Conservation (phyloP, 1,140 invertebrate species). For the Drosophila tristis region DNA sequence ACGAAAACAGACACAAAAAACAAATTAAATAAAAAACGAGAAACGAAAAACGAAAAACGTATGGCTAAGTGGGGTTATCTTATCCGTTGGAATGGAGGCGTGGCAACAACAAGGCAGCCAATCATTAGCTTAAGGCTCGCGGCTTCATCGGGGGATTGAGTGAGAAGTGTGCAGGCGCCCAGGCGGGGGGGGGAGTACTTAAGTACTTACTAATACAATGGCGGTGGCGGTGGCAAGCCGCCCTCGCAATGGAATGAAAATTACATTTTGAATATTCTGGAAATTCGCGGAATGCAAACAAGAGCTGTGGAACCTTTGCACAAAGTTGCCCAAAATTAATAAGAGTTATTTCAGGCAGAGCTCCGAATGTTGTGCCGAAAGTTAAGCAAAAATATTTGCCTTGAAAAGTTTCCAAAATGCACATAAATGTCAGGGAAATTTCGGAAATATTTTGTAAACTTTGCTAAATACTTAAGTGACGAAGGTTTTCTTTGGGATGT, state of each 20-base stretch:
- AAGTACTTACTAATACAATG: neutral
- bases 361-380: too few species aligned
- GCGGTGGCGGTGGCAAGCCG: neutral
- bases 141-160: neutral
- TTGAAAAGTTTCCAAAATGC: too few species aligned
- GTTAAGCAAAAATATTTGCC: too few species aligned
- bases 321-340: too few species aligned
- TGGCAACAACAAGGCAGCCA: slow-evolving; percentile 19
- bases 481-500: too few species aligned
- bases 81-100: slow-evolving; percentile 4
- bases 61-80: neutral
- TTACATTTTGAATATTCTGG: too few species aligned
- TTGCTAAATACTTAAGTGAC: too few species aligned
- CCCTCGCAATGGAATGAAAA: neutral
- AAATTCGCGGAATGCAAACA: too few species aligned
- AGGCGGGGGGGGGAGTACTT: neutral
- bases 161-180: slow-evolving; percentile 4
- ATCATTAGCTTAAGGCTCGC: slow-evolving; percentile 59
- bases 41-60: slow-evolving; percentile 16
- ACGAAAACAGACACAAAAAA: neutral
- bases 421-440: too few species aligned
- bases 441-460: too few species aligned
- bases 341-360: too few species aligned
- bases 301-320: too few species aligned
- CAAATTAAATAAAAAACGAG: slow-evolving; percentile 28